Percentiles rank a stretch among this genome's conserved stretches.
phyloP scores from a whole-genome alignment of 2,113 vertebrate species.

The Eublepharis macularius region DNA sequence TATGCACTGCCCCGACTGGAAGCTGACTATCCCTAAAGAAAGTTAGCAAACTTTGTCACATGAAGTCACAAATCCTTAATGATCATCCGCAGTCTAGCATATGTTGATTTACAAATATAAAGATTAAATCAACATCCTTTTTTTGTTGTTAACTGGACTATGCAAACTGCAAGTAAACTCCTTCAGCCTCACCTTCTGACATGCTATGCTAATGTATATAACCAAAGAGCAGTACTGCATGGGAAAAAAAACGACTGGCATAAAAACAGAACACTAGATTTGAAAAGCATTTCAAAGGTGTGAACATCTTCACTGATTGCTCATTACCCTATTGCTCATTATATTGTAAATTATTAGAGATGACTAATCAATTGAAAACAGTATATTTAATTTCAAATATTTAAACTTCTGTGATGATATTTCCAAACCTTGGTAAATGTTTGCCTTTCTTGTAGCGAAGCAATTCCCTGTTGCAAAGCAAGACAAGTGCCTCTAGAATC shows the following conservation, averaged over 20 bases:
- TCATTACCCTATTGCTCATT: constrained; percentile 6
- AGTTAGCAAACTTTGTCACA: background rate
- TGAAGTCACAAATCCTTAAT: background rate
- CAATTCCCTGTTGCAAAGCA: background rate
- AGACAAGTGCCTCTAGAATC: background rate
- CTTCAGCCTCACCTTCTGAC: background rate
- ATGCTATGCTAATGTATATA: background rate
- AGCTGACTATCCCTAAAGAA: background rate
- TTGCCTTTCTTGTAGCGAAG: background rate
- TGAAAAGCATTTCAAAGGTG: constrained; percentile 12
- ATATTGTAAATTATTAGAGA: background rate
- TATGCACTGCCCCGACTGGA: background rate
- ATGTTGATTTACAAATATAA: background rate
- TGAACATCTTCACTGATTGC: constrained; percentile 19
- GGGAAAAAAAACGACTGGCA: background rate
- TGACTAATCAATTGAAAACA: constrained; percentile 41
- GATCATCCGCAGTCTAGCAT: background rate
- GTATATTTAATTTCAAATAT: constrained; percentile 13
- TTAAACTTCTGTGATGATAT: constrained; percentile 30
- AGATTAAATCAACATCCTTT: background rate
- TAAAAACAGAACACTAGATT: background rate
- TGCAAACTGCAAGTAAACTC: background rate
- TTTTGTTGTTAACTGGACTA: background rate
- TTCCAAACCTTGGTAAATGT: constrained; percentile 25
- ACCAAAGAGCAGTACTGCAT: background rate